phyloP scores from a whole-genome alignment of 2,888 invertebrate species.

The Globia sparganii region DNA sequence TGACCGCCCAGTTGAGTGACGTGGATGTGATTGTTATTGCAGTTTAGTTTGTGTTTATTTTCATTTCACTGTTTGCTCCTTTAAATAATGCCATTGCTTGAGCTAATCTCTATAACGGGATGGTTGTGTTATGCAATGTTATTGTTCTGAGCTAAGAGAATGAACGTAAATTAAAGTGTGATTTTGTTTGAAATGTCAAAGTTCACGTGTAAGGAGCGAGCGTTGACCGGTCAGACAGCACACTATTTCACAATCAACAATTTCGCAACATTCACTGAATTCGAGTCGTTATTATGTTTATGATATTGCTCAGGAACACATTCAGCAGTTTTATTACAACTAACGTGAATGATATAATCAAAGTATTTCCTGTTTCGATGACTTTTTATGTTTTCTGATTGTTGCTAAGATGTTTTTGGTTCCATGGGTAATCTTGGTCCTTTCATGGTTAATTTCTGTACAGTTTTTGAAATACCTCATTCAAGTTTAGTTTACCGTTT shows the following conservation, averaged over 20 bases:
- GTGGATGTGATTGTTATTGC: slow-evolving; percentile 67
- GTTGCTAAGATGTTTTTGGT: background rate
- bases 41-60: slow-evolving; percentile 65
- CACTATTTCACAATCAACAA: slow-evolving; percentile 66
- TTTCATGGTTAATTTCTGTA: background rate
- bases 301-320: slow-evolving; percentile 52
- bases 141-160: slow-evolving; percentile 37
- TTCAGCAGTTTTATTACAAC: slow-evolving; percentile 49
- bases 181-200: slow-evolving; percentile 72
- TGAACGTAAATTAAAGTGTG: slow-evolving; percentile 23
- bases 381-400: slow-evolving; percentile 23
- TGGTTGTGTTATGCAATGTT: slow-evolving; percentile 27
- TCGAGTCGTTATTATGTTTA: slow-evolving; percentile 50
- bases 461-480: background rate
- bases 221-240: slow-evolving; percentile 73
- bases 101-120: slow-evolving; percentile 16
- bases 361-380: slow-evolving; percentile 49
- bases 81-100: slow-evolving; percentile 21
- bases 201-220: slow-evolving; percentile 71
- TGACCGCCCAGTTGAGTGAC: slow-evolving; percentile 71
- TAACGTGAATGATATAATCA: slow-evolving; percentile 51
- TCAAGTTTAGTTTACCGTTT: background rate
- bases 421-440: background rate
- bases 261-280: slow-evolving; percentile 67
- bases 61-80: slow-evolving; percentile 51